Conservation (phyloP, 92 coral and sea anemone species). For the Siderastrea siderea region DNA sequence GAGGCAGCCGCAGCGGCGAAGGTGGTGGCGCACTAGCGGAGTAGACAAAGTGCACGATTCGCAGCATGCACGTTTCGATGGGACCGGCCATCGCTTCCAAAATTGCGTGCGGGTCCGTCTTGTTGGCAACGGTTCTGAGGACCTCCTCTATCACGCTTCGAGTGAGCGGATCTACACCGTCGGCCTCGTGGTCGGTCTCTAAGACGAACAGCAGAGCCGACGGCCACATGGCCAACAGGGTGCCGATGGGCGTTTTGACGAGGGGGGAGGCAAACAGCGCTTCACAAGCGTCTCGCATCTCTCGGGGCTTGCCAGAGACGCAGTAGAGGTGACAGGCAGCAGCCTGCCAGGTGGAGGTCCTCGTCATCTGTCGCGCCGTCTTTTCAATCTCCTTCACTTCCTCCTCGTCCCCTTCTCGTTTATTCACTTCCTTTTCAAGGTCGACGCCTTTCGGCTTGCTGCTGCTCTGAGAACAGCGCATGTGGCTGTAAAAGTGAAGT, state of each 20-base stretch:
- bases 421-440: too few species aligned
- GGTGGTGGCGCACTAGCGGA: too few species aligned
- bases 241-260: background rate
- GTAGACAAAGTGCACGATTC: background rate
- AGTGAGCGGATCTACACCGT: background rate
- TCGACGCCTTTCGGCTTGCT: background rate
- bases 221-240: constrained; percentile 3
- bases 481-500: too few species aligned
- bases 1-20: too few species aligned
- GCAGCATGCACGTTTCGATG: constrained; percentile 8
- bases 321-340: background rate
- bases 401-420: too few species aligned
- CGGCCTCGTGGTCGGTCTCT: background rate
- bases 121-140: background rate
- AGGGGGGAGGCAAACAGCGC: background rate
- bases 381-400: too few species aligned
- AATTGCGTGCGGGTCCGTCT: background rate
- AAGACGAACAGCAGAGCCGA: constrained; percentile 3
- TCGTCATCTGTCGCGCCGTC: background rate
- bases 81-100: background rate
- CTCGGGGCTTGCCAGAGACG: constrained; percentile 8
- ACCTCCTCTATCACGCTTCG: background rate
- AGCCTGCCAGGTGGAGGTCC: constrained; percentile 13
- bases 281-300: background rate
- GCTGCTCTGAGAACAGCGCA: too few species aligned